Percentiles rank a stretch among this genome's conserved stretches.
These are phyloP conservation scores for Botia kubotai DNA, from an alignment of 2,797 vertebrate genomes.

Conservation along the genomic window DNA sequence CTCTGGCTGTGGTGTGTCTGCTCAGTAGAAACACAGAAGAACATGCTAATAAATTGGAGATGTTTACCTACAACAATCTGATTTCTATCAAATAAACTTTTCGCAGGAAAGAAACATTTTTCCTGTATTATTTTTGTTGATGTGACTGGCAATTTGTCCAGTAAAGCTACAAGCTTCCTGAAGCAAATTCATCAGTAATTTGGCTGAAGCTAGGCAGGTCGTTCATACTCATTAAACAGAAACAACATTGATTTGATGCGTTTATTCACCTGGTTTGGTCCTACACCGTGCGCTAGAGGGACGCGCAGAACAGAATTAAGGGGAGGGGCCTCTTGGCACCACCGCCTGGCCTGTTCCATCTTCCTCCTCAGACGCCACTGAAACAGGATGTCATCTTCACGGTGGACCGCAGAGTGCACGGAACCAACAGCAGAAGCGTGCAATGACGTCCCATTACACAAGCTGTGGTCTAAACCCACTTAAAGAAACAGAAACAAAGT, in stretches of 20 bases:
- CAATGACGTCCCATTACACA: neutral
- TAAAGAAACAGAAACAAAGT: conserved; percentile 1
- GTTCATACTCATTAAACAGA: no score
- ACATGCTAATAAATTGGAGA: neutral
- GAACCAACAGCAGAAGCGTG: conserved; percentile 2
- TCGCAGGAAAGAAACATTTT: no score
- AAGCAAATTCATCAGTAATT: no score
- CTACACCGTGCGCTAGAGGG: conserved; percentile 53
- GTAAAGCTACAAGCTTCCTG: no score
- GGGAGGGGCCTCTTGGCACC: conserved; percentile 2
- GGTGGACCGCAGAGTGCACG: conserved; percentile 55
- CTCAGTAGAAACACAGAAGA: neutral
- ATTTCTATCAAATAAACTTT: no score
- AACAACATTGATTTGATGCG: no score
- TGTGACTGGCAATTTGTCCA: no score
- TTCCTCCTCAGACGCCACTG: conserved; percentile 90
- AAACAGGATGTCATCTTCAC: conserved; percentile 88
- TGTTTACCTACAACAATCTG: no score
- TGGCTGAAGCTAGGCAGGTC: no score
- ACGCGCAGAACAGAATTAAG: conserved; percentile 52
- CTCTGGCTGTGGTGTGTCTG: conserved; percentile 41
- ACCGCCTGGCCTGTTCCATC: conserved; percentile 81
- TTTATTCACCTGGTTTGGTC: conserved; percentile 50
- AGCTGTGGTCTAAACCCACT: conserved; percentile 17
- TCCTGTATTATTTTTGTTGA: no score